Evolutionary conservation across 1,140 invertebrate species (phyloP), one percentile per base, ranked within the genome.

Genomic region (Dendrolimus punctatus): DNA sequence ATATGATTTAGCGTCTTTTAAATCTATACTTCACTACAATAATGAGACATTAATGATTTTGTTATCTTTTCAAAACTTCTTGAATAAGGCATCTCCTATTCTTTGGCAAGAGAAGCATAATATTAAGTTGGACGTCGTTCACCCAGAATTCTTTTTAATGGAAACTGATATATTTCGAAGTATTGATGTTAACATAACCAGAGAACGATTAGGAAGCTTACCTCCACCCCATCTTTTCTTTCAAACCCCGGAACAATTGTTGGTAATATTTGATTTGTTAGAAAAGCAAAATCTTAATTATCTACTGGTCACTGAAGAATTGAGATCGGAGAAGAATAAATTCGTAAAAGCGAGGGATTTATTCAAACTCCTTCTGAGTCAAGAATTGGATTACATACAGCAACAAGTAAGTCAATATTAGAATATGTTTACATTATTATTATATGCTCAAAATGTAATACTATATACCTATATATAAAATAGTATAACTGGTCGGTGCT

Each of bases 241-340:
- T 64, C 74, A 88, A 42, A 83, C 88, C 42, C 89, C 91, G 2
- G 68, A 80, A 5, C 88, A 92, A 53, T 64, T 93, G 6, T 59
- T 90, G 5, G 68, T 76, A 6, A 85, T 89, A 8, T 92, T 93
- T 62, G 68, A 75, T 52, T 81, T 86, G 41, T 88, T 92, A 48
- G 91, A 91, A 64, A 81, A 89, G 53, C 91, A 92, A 71, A 92
- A 92, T 76, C 74, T 92, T 7, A 91, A 91, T 64, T 91, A 90
- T 36, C 81, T 92, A 63, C 76, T 91, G 42, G 89, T 91, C 42
- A 87, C 91, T 0, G 91, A 92, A 69, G 88, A 90, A 52, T 66
- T 93, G n/a, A 89, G 87, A 5, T 78, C 80, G 10, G 89, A 78
- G 47, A 82, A 81, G 50, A 76, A 76, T 60, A 83, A 70, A 56